These are phyloP conservation scores for Ciconia boyciana DNA, from an alignment of 2,113 vertebrate genomes.

Conservation along the genomic window DNA sequence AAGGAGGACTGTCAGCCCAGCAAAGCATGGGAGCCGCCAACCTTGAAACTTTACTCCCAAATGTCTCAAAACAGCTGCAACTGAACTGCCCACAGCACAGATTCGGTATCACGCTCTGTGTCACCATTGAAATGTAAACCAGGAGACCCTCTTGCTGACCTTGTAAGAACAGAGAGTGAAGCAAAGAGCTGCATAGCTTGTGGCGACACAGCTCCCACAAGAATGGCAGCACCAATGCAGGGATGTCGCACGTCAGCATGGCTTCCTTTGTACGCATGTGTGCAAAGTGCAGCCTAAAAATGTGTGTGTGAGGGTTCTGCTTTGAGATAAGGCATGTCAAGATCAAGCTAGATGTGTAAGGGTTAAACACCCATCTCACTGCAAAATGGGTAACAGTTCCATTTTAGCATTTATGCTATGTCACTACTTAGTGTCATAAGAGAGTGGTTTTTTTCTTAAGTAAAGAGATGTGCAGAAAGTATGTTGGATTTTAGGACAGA, in stretches of 20 bases:
- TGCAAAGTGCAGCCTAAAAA: background rate
- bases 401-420: background rate
- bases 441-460: background rate
- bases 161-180: background rate
- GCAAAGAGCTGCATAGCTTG: background rate
- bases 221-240: background rate
- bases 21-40: background rate
- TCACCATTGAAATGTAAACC: background rate
- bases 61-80: background rate
- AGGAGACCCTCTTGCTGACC: background rate
- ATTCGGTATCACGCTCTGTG: background rate
- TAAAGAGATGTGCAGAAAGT: background rate
- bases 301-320: background rate
- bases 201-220: background rate
- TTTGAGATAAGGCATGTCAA: background rate
- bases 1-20: background rate
- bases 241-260: background rate
- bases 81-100: background rate
- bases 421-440: background rate
- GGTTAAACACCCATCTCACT: background rate
- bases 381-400: background rate
- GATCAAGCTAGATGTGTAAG: background rate
- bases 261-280: background rate
- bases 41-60: background rate
- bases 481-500: background rate